Evolutionary conservation across 1,140 invertebrate species (phyloP).

Genomic region (Trinorchestia longiramus): DNA sequence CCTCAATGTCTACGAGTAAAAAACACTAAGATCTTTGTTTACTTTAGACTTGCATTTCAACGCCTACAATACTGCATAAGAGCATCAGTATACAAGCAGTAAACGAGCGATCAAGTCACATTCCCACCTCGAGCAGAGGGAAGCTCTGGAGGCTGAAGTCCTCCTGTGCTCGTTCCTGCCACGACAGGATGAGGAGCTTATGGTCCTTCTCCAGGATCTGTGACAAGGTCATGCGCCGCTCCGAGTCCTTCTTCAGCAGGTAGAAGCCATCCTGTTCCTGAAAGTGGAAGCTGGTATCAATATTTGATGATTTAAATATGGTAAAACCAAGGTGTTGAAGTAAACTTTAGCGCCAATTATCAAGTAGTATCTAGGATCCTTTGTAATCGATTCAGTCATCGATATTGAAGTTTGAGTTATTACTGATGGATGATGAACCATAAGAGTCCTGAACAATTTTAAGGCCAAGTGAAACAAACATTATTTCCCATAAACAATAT

Average conservation of each 20-base stretch:
- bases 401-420: no score
- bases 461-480: no score
- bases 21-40: neutral
- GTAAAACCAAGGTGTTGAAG: neutral
- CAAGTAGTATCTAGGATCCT: neutral
- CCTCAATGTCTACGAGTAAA: no score
- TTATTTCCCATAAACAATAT: no score
- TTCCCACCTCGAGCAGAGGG: conserved; percentile 62
- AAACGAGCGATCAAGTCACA: neutral
- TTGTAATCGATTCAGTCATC: neutral
- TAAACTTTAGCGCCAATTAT: neutral
- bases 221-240: conserved; percentile 89
- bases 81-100: no score
- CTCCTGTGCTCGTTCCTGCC: conserved; percentile 70
- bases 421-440: neutral
- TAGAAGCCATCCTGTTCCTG: conserved; percentile 92
- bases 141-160: conserved; percentile 60
- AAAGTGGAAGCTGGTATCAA: neutral
- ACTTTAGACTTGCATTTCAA: neutral
- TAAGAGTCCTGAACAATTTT: no score
- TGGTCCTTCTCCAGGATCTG: conserved; percentile 91
- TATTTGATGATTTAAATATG: neutral
- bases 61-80: neutral
- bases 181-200: conserved; percentile 85
- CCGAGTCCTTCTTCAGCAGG: conserved; percentile 95